Conservation (phyloP, 1,140 invertebrate genomes). For the Cherax quadricarinatus region DNA sequence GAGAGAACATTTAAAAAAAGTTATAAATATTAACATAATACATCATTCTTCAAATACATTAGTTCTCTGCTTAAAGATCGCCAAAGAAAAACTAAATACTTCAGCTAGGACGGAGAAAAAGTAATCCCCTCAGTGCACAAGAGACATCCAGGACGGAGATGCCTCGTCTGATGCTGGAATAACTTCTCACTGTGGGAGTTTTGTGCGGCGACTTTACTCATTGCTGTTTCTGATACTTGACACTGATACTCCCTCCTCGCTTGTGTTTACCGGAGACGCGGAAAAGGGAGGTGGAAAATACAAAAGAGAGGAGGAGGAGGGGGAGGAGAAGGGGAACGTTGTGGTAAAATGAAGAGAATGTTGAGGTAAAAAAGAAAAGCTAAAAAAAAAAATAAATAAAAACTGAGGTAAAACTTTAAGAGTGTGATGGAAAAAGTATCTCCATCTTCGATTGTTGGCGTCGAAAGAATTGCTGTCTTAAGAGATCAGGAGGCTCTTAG, state of each 20-base stretch:
- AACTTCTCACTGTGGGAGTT: background rate
- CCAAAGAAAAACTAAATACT: background rate
- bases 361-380: too few relatives aligned
- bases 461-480: background rate
- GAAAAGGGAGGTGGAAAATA: background rate
- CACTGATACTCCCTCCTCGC: background rate
- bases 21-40: too few relatives aligned
- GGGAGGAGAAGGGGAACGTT: too few relatives aligned
- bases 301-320: background rate
- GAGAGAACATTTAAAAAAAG: too few relatives aligned
- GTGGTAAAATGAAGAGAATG: too few relatives aligned
- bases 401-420: constrained; percentile 1
- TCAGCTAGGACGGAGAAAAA: background rate
- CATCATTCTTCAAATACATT: too few relatives aligned
- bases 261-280: background rate
- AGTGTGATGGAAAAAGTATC: constrained; percentile 29
- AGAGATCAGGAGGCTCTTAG: background rate
- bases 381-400: too few relatives aligned
- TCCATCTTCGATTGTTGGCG: constrained; percentile 27
- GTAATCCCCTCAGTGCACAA: background rate
- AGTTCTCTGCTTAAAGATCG: too few relatives aligned
- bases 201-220: constrained; percentile 28
- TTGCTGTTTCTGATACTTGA: constrained; percentile 33
- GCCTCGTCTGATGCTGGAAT: constrained; percentile 23
- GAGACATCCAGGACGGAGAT: background rate